These are phyloP conservation scores for Lutjanus argentimaculatus DNA, from an alignment of 2,797 vertebrate species.

Conservation along the genomic window DNA sequence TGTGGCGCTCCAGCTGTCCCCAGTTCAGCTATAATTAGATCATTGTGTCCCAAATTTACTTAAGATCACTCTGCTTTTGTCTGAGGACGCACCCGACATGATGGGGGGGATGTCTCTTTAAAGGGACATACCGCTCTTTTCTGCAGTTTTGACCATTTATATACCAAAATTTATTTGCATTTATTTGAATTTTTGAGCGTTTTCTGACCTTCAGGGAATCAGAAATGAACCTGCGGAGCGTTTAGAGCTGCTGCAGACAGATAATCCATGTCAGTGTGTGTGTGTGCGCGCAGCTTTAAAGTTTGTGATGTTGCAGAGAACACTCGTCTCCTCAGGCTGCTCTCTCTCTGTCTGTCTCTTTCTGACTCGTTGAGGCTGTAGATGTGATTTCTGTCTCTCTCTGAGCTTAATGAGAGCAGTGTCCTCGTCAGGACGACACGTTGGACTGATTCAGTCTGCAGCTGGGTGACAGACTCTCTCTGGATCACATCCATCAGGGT, in stretches of 20 bases:
- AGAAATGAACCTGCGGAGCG: background rate
- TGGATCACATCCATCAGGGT: background rate
- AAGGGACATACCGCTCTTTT: background rate
- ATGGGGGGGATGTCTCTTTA: no score
- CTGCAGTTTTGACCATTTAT: background rate
- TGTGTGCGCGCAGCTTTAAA: no score
- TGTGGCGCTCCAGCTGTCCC: slow-evolving; percentile 22
- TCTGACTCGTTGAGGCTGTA: no score
- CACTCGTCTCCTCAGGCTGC: background rate
- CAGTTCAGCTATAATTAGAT: slow-evolving; percentile 32
- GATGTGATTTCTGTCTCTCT: background rate
- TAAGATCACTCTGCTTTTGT: background rate
- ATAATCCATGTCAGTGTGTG: no score
- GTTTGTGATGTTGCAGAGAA: no score
- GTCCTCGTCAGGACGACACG: background rate
- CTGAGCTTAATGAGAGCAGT: background rate
- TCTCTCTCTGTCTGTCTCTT: background rate
- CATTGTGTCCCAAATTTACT: slow-evolving; percentile 30
- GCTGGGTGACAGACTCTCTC: slow-evolving; percentile 4
- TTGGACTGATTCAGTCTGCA: background rate
- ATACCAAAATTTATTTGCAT: no score
- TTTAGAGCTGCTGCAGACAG: no score
- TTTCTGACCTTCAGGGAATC: no score
- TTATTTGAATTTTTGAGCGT: no score
- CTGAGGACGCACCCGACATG: background rate